These are phyloP conservation scores for Acheta domesticus DNA, from an alignment of 2,888 invertebrate genomes.

Conservation along the genomic window DNA sequence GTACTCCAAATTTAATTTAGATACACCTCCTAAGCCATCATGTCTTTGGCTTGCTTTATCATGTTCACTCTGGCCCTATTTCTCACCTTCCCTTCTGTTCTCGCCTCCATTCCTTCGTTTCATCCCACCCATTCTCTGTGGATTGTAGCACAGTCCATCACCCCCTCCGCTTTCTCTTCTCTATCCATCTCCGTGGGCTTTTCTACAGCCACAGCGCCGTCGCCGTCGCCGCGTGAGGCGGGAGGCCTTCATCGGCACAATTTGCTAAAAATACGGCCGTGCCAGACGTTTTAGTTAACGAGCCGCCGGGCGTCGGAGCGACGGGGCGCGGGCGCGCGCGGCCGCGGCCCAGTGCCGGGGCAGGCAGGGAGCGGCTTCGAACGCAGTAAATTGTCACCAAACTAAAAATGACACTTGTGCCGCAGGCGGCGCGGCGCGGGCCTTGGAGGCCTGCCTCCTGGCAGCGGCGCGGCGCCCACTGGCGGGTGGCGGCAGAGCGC, in stretches of 20 bases:
- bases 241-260: neutral
- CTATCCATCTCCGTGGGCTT: too few species aligned
- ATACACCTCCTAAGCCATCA: too few species aligned
- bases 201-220: too few species aligned
- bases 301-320: neutral
- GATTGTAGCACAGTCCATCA: too few species aligned
- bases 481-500: neutral
- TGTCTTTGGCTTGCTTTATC: too few species aligned
- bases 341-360: neutral
- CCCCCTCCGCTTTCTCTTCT: too few species aligned
- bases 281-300: conserved; percentile 10
- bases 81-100: too few species aligned
- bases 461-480: neutral
- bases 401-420: neutral
- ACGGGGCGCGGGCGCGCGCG: neutral
- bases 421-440: neutral
- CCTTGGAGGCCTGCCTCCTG: neutral
- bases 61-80: too few species aligned
- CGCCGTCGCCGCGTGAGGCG: too few species aligned
- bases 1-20: too few species aligned
- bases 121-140: too few species aligned
- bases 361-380: neutral
- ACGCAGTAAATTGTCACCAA: conserved; percentile 3
- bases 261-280: neutral
- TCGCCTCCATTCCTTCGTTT: too few species aligned